Conservation (phyloP, 2,888 invertebrate genomes). For the Atethmia centrago region DNA sequence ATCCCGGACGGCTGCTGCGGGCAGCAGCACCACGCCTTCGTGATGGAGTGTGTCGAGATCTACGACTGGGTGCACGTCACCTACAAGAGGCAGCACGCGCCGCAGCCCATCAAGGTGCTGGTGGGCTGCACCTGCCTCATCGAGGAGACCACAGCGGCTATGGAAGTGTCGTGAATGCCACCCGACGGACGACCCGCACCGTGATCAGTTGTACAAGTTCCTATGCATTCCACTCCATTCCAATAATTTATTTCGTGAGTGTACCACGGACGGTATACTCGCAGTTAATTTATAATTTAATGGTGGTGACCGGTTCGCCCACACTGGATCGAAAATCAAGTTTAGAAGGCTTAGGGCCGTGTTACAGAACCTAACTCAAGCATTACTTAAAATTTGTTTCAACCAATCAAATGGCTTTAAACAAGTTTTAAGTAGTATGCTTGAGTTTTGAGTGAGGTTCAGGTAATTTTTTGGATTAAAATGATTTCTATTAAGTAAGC, state of each 20-base stretch:
- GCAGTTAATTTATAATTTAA: conserved; percentile 67
- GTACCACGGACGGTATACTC: conserved; percentile 50
- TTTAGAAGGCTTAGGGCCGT: too few relatives aligned
- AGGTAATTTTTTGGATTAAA: too few relatives aligned
- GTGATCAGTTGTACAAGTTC: conserved; percentile 65
- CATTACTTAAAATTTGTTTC: too few relatives aligned
- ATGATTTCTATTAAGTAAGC: too few relatives aligned
- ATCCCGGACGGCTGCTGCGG: conserved; percentile 83
- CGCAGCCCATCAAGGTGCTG: conserved; percentile 73
- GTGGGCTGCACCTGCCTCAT: conserved; percentile 87
- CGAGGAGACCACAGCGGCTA: conserved; percentile 68
- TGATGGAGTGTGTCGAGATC: conserved; percentile 84
- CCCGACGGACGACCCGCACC: conserved; percentile 19
- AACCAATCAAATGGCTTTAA: too few relatives aligned
- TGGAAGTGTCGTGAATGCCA: conserved; percentile 55
- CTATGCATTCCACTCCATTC: conserved; percentile 66
- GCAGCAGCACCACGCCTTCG: conserved; percentile 76
- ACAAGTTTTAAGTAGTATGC: too few relatives aligned
- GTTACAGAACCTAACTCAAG: too few relatives aligned
- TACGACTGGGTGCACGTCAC: conserved; percentile 83
- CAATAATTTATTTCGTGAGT: conserved; percentile 64
- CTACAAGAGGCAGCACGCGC: conserved; percentile 68
- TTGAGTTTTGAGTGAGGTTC: too few relatives aligned
- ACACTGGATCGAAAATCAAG: too few relatives aligned
- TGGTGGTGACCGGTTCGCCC: too few relatives aligned